These are phyloP conservation scores for Cirrhinus mrigala DNA, from an alignment of 2,797 vertebrate genomes.

Conservation along the genomic window DNA sequence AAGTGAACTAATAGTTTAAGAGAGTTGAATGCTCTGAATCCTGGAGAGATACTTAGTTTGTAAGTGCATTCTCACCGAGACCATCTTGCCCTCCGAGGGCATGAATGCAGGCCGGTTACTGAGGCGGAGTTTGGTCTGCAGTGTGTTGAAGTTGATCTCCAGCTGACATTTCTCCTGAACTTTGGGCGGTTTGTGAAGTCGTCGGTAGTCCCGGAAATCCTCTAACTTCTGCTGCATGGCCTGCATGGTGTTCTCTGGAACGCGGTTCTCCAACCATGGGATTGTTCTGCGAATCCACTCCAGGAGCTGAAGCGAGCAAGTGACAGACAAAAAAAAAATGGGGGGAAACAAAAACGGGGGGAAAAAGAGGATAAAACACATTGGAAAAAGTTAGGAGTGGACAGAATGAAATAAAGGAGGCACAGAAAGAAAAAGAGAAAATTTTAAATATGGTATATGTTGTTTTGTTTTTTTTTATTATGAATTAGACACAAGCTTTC, in stretches of 20 bases:
- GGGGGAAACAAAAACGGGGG: conserved; percentile 36
- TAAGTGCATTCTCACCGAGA: conserved; percentile 84
- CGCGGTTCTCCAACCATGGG: conserved; percentile 96
- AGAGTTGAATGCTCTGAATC: background rate
- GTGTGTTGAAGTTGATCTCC: conserved; percentile 99
- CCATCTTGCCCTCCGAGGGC: conserved; percentile 98
- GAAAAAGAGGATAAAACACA: conserved; percentile 13
- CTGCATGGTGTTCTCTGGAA: conserved; percentile 97
- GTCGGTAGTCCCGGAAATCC: conserved; percentile 96
- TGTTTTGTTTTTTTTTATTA: background rate
- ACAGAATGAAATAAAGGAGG: conserved; percentile 28
- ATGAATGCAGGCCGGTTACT: conserved; percentile 98
- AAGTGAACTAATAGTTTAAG: background rate
- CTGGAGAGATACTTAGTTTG: background rate
- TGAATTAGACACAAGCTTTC: background rate
- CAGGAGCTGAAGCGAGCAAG: conserved; percentile 80
- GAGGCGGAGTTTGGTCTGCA: conserved; percentile 97
- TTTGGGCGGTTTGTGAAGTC: conserved; percentile 96
- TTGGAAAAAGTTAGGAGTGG: background rate
- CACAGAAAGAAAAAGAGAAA: conserved; percentile 24
- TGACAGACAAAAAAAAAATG: background rate
- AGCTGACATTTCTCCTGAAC: conserved; percentile 99
- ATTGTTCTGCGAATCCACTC: conserved; percentile 98
- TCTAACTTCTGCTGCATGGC: conserved; percentile 99
- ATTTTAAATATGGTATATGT: conserved; percentile 1